Evolutionary conservation across 2,888 invertebrate species (phyloP).

Genomic region (Drepanosiphum platanoidis): DNA sequence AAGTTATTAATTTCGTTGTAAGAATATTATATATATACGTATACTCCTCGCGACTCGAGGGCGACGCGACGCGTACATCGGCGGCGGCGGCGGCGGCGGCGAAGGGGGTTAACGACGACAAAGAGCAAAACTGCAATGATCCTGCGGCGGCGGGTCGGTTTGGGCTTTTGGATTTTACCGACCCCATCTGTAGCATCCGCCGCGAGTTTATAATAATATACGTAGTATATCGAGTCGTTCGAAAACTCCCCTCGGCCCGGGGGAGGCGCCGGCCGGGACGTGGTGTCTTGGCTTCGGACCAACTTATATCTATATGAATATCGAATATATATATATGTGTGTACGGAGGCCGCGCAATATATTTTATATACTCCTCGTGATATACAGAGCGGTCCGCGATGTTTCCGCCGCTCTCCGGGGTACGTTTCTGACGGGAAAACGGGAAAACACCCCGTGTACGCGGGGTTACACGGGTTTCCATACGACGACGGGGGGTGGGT

Average conservation of each 20-base stretch:
- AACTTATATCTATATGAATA: constrained; percentile 62
- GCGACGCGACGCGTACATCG: not conserved
- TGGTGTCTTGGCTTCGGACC: constrained; percentile 45
- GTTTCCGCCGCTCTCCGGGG: too few species aligned
- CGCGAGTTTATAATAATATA: constrained; percentile 15
- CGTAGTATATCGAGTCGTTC: not conserved
- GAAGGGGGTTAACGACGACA: constrained; percentile 42
- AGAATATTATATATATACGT: constrained; percentile 40
- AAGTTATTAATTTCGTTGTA: constrained; percentile 55
- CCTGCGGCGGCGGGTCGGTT: constrained; percentile 11
- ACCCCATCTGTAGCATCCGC: constrained; percentile 53
- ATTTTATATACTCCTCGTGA: not conserved
- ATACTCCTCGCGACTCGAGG: not conserved
- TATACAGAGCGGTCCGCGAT: too few species aligned
- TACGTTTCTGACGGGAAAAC: too few species aligned
- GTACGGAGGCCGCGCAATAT: not conserved
- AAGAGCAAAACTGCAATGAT: constrained; percentile 3
- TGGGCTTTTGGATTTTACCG: constrained; percentile 58
- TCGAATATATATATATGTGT: constrained; percentile 20
- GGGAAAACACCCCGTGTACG: too few species aligned
- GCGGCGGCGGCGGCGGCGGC: not conserved
- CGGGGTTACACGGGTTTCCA: too few species aligned
- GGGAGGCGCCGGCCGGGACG: not conserved
- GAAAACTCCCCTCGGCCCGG: not conserved
- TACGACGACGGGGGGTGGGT: too few species aligned